Conservation (phyloP, 2,797 vertebrate genomes). For the Eurystomus glaucurus region DNA sequence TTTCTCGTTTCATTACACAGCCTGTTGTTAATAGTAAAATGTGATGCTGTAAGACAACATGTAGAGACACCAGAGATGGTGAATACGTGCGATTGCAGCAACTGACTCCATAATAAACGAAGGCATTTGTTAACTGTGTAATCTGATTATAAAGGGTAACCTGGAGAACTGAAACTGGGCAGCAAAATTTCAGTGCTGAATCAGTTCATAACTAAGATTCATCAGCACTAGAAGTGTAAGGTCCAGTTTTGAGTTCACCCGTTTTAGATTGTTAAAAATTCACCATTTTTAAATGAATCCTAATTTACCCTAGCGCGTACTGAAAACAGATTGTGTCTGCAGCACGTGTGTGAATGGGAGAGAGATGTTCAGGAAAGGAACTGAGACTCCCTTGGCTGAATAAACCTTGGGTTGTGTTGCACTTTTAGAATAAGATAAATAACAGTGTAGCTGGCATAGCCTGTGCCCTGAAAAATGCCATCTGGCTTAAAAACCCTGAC, state of each 20-base stretch:
- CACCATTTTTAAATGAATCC: not conserved
- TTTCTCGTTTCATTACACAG: conserved; percentile 31
- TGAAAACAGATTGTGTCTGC: rapidly evolving
- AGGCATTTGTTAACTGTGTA: not conserved
- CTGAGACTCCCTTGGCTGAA: not conserved
- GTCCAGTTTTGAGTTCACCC: not conserved
- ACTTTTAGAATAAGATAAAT: conserved; percentile 16
- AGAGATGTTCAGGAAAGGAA: not conserved
- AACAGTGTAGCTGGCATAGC: not conserved
- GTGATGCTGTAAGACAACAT: not conserved
- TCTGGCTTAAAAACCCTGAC: not conserved
- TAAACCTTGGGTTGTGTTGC: not conserved
- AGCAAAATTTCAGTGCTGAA: not conserved
- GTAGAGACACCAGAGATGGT: not conserved
- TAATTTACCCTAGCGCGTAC: rapidly evolving
- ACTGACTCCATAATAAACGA: not conserved
- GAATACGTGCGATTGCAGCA: not conserved
- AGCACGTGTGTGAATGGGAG: not conserved
- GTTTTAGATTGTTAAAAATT: not conserved
- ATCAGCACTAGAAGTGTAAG: not conserved
- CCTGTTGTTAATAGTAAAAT: conserved; percentile 31
- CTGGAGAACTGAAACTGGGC: not conserved
- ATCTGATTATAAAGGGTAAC: not conserved
- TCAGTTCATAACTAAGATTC: not conserved
- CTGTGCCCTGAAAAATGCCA: not conserved